phyloP scores from a whole-genome alignment of 2,113 vertebrate species.

The Lepus americanus region DNA sequence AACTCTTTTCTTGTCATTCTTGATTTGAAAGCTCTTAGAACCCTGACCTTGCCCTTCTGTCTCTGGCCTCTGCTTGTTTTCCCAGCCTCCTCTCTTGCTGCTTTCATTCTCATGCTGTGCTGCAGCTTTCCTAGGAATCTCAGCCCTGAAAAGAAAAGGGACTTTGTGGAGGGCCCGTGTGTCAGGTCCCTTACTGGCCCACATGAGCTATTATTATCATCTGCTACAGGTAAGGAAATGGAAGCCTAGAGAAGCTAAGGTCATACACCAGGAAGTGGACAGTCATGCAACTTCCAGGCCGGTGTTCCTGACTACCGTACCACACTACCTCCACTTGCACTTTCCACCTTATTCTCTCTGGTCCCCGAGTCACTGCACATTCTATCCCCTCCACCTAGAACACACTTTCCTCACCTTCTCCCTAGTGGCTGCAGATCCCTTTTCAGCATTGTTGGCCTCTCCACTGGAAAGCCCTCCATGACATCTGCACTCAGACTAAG shows the following conservation, averaged over 20 bases:
- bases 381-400: not conserved
- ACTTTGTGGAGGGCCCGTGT: not conserved
- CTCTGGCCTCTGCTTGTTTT: not conserved
- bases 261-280: not conserved
- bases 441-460: not conserved
- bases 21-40: not conserved
- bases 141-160: not conserved
- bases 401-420: not conserved
- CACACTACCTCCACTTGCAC: not conserved
- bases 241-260: not conserved
- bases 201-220: not conserved
- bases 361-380: not conserved
- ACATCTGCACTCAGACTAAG: not conserved
- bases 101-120: not conserved
- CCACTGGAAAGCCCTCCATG: not conserved
- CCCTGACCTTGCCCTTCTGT: not conserved
- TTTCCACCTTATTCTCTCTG: not conserved
- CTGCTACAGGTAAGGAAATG: not conserved
- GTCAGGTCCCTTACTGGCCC: not conserved
- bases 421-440: not conserved
- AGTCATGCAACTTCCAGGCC: not conserved
- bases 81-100: not conserved
- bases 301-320: not conserved
- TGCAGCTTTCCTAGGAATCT: not conserved
- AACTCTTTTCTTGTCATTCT: not conserved